Base-by-base conservation (phyloP, 92 coral and sea anemone genomes). In the Epizoanthus fatuus region DNA sequence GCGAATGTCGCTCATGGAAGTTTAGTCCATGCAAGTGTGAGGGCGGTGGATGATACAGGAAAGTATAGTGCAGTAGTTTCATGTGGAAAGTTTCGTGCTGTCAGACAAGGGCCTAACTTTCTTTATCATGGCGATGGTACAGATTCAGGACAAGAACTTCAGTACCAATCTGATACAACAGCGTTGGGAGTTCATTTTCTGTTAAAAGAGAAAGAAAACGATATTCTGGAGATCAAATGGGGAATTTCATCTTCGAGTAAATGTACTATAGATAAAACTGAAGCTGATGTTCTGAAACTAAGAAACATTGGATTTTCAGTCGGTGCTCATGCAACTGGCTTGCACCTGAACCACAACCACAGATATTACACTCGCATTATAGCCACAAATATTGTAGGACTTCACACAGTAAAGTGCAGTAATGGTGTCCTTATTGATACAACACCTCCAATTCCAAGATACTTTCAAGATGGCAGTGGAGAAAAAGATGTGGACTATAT, bases 361-460 rank as follows among this genome's bases (percentile, higher is more conserved):
- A 93, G 58, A 47, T 95, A 95, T 74, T 93, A 90, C 68, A 86
- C 93, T 17, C 88, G 98, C 7, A 72, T 95, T 49, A 70, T 87
- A 59, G 89, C 87, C 16, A 69, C 83, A 3, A 87, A 93, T 72
- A 67, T 49, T 0, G 29, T 90, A 69, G 95, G 96, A 14, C n/a
- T 95, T 42, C 66, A 84, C 29, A 81, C 91, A 4, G 90, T 95
- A 4, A 92, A 85, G 81, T 95, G 98, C 72, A 93, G 98, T 81
- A 90, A 95, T 85, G 98, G 98, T 16, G 81, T 95, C 25, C 47
- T 76, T 22, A 88, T 95, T 17, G 98, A 95, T 85, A 91, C 83
- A 1, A 90, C 98, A 5, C 92, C 94, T 6, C 98, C 98, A 12
- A 67, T 86, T 40, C 90, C 98, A 19, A 72, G 73, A 19, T 59